Evolutionary conservation across 2,797 vertebrate species (phyloP), one percentile per base, ranked within the genome.

Genomic region (Cyprinella venusta): DNA sequence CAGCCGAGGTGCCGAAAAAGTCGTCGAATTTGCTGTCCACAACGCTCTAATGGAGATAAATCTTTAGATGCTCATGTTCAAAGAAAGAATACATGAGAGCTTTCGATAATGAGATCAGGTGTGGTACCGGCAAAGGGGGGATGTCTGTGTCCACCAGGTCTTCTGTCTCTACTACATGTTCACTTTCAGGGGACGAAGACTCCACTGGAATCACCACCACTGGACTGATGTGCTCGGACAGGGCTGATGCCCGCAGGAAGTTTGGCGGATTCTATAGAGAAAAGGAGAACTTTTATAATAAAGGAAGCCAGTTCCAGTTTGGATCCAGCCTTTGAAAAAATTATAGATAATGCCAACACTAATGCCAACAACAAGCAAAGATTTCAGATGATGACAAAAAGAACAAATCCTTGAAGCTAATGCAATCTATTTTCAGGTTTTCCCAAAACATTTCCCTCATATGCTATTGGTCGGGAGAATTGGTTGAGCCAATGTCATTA

Each of bases 211-310:
- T 99, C 75, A 99, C 96, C 74, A 99, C 98, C 90, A 99, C 97
- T 0, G 98, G 98, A 91, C 98, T 99, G 93, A 99, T 97, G 94
- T 99, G 98, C 87, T 99, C 98, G 0, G 97, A 99, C 89, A 99
- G 93, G 0, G 98, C 98, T 0, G 98, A 99, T 4, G 98, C 98
- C 1, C 98, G 95, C 50, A 99, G 95, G 92, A 99, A 99, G 92
- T 99, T 99, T 24, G 98, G 98, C 72, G 97, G 97, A 90, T 96
- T 97, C 98, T 99, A 91, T 6, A 45, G 64, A 87, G 16, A 64
- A 8, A 45, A 18, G 1, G 4, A 48, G 45, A 82, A 15, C 24
- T 2, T 18, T 6, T 70, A 21, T 26, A 26, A 54, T 18, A 65
- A 65, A 65, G 56, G 56, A 26, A 61, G 5, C 24, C 24, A 61